phyloP scores from a whole-genome alignment of 2,797 vertebrate genomes.

The Thaleichthys pacificus region DNA sequence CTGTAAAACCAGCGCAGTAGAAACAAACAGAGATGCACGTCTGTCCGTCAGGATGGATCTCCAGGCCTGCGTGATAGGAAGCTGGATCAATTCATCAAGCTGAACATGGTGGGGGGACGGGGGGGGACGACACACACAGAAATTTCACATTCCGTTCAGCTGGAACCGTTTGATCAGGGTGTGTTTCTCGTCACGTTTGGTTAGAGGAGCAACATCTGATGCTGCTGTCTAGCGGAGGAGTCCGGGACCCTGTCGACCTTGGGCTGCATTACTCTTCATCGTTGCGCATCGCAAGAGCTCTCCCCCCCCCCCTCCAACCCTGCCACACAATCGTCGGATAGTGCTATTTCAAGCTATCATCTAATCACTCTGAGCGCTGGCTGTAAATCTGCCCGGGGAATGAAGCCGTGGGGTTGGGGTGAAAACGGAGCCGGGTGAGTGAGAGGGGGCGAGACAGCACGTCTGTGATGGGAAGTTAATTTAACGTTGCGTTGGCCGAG shows the following conservation, averaged over 20 bases:
- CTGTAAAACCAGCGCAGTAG: constrained; percentile 37
- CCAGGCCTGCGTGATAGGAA: constrained; percentile 49
- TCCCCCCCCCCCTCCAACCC: constrained; percentile 9
- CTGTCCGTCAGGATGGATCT: constrained; percentile 55
- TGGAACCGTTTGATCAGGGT: constrained; percentile 36
- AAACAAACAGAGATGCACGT: constrained; percentile 53
- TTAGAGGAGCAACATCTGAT: constrained; percentile 32
- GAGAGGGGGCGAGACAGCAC: neutral
- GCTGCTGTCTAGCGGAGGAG: constrained; percentile 49
- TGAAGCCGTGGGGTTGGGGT: neutral
- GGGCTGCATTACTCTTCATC: constrained; percentile 45
- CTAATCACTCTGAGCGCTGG: constrained; percentile 30
- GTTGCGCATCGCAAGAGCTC: constrained; percentile 20
- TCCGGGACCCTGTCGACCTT: constrained; percentile 28
- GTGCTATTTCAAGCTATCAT: constrained; percentile 40
- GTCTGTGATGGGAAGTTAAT: constrained; percentile 19
- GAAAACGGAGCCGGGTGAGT: constrained; percentile 9
- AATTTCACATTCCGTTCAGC: constrained; percentile 30
- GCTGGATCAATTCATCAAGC: constrained; percentile 56
- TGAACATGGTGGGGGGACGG: constrained; percentile 23
- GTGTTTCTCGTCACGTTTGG: constrained; percentile 21
- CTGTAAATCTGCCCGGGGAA: constrained; percentile 31
- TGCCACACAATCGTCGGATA: constrained; percentile 11
- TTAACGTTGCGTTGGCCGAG: constrained; percentile 22
- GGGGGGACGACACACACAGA: constrained; percentile 29